Percentiles rank a stretch among this genome's conserved stretches.
phyloP scores from a whole-genome alignment of 2,797 vertebrate species.

The Pitangus sulphuratus region DNA sequence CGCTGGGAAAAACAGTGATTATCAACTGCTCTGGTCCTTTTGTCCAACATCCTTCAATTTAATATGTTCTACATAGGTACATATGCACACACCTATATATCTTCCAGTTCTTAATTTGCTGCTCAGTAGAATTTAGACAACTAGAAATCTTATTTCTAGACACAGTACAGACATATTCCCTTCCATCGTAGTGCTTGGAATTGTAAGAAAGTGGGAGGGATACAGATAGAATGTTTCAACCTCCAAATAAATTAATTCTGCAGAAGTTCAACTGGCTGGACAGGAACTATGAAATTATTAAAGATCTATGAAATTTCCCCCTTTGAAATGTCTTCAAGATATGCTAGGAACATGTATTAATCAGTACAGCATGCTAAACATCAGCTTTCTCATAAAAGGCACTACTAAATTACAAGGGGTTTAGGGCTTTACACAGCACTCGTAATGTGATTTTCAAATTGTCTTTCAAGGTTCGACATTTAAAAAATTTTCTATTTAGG shows the following conservation, averaged over 20 bases:
- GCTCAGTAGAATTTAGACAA: not conserved
- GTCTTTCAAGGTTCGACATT: not conserved
- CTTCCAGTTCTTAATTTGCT: not conserved
- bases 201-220: not conserved
- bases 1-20: not conserved
- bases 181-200: not conserved
- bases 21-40: not conserved
- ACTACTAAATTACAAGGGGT: not conserved
- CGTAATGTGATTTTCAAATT: not conserved
- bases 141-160: not conserved
- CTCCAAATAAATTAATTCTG: not conserved
- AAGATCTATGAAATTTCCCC: slow-evolving; percentile 7
- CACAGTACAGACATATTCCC: not conserved
- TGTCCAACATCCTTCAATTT: not conserved
- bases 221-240: not conserved
- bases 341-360: not conserved
- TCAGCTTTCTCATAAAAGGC: not conserved
- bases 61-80: not conserved
- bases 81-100: not conserved
- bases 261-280: not conserved
- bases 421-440: not conserved
- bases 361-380: not conserved
- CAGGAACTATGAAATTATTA: not conserved
- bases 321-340: not conserved
- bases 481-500: not conserved